A percentile compares a stretch with the other conserved stretches of the same genome.
phyloP scores from a whole-genome alignment of 2,797 vertebrate species.

The Neostethus bicornis region DNA sequence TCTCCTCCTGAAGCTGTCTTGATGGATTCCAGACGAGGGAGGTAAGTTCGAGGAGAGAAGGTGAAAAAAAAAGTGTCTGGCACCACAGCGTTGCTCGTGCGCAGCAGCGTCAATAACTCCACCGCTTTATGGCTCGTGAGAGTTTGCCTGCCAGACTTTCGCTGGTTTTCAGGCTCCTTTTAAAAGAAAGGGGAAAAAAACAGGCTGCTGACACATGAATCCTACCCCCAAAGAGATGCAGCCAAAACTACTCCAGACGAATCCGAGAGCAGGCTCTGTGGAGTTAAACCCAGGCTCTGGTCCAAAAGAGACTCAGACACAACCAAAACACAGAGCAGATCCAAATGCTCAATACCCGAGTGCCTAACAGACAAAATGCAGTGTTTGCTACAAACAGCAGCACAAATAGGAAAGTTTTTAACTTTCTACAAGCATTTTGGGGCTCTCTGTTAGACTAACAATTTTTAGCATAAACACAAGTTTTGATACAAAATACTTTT shows the following conservation, averaged over 20 bases:
- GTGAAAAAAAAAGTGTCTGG: slow-evolving; percentile 84
- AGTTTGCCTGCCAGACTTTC: slow-evolving; percentile 77
- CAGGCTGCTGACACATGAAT: slow-evolving; percentile 39
- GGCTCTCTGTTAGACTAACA: slow-evolving; percentile 2
- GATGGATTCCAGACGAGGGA: slow-evolving; percentile 96
- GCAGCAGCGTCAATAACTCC: slow-evolving; percentile 88
- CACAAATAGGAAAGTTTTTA: slow-evolving; percentile 7
- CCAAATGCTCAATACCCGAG: slow-evolving; percentile 11
- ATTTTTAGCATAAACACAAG: slow-evolving; percentile 6
- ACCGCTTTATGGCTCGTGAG: slow-evolving; percentile 82
- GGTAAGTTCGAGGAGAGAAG: slow-evolving; percentile 71
- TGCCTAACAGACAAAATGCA: slow-evolving; percentile 4
- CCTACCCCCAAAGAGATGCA: slow-evolving; percentile 20
- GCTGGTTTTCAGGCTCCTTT: slow-evolving; percentile 70
- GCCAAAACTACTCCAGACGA: slow-evolving; percentile 29
- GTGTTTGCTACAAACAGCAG: background rate
- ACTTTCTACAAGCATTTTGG: background rate
- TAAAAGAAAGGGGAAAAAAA: slow-evolving; percentile 26
- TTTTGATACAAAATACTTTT: slow-evolving; percentile 5
- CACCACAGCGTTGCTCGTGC: slow-evolving; percentile 86
- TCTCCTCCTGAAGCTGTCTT: slow-evolving; percentile 70
- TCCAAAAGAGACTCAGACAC: slow-evolving; percentile 20
- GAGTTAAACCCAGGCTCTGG: slow-evolving; percentile 11
- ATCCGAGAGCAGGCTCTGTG: slow-evolving; percentile 13
- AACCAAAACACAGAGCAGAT: slow-evolving; percentile 35